phyloP scores from a whole-genome alignment of 1,140 invertebrate genomes.

The Zaprionus ghesquierei region DNA sequence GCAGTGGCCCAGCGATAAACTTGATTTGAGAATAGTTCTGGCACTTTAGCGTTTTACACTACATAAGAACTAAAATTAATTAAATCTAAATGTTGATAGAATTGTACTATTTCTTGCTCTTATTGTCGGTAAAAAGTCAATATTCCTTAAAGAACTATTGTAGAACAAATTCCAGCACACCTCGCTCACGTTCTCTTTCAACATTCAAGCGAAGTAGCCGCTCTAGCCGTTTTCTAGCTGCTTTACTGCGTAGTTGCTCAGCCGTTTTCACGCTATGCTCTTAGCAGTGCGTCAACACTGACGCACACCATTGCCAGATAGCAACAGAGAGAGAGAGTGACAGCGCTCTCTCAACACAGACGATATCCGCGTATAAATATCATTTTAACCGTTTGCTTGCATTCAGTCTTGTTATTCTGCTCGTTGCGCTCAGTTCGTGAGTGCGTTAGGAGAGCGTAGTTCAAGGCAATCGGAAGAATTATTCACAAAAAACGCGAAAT shows the following conservation, averaged over 20 bases:
- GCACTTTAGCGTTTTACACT: neutral
- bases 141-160: neutral
- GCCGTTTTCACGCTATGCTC: neutral
- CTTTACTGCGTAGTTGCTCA: neutral
- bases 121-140: neutral
- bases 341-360: slow-evolving; percentile 9
- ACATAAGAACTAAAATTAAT: neutral
- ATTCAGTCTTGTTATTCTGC: slow-evolving; percentile 33
- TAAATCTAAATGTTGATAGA: neutral
- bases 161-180: neutral
- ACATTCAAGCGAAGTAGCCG: neutral
- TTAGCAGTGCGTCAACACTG: neutral
- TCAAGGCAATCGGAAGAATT: slow-evolving; percentile 7
- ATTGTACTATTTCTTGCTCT: neutral
- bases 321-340: neutral
- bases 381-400: slow-evolving; percentile 31
- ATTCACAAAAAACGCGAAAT: slow-evolving; percentile 17
- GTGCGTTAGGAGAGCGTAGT: slow-evolving; percentile 13
- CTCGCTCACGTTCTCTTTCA: neutral
- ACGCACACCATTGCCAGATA: neutral
- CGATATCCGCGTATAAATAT: slow-evolving; percentile 29
- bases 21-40: slow-evolving; percentile 15
- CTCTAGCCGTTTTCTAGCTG: neutral
- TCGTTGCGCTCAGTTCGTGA: slow-evolving; percentile 13
- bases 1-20: neutral